A percentile compares a stretch with the other conserved stretches of the same genome.
phyloP scores from a whole-genome alignment of 2,888 invertebrate species.

The Timema cristinae region DNA sequence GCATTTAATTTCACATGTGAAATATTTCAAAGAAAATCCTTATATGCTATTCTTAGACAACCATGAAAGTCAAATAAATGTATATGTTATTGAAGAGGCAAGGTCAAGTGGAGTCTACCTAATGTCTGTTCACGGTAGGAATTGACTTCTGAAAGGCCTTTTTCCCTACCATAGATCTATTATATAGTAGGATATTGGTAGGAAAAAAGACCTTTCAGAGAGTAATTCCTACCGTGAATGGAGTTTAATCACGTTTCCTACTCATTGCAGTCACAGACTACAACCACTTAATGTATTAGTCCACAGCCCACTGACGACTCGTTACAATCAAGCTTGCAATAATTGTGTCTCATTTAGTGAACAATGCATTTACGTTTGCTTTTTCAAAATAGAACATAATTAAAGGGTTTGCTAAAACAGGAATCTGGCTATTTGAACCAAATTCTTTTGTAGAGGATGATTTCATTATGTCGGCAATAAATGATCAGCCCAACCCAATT shows the following conservation, averaged over 20 bases:
- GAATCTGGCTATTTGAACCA: constrained; percentile 5
- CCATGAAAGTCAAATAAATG: constrained; percentile 21
- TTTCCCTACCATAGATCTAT: too few relatives aligned
- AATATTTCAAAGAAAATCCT: too few relatives aligned
- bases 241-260: constrained; percentile 23
- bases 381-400: not conserved
- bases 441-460: too few relatives aligned
- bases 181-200: too few relatives aligned
- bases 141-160: too few relatives aligned
- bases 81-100: not conserved
- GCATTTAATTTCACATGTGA: too few relatives aligned
- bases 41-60: constrained; percentile 21
- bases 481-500: too few relatives aligned
- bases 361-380: not conserved
- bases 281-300: constrained; percentile 17
- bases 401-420: not conserved
- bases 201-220: too few relatives aligned
- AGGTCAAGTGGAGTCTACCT: constrained; percentile 18
- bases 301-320: constrained; percentile 19
- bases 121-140: too few relatives aligned
- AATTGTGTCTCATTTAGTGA: constrained; percentile 11
- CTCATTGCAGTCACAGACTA: constrained; percentile 12
- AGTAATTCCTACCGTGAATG: too few relatives aligned
- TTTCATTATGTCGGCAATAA: too few relatives aligned
- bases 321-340: constrained; percentile 23